These are phyloP conservation scores for Augochlorella aurata DNA, from an alignment of 2,888 invertebrate genomes.

Conservation along the genomic window DNA sequence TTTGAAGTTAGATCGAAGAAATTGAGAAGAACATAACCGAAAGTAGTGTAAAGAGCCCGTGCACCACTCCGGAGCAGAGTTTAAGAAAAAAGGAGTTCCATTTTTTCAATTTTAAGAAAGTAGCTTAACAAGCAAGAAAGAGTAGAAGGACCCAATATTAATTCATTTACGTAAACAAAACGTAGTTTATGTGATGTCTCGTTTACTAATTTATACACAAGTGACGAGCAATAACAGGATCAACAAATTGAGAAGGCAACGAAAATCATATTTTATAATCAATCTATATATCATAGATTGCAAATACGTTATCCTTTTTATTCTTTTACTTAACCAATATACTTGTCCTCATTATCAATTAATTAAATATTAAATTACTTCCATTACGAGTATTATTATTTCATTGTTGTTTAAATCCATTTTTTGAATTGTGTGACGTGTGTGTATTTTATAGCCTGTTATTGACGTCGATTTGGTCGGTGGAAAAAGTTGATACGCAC, in stretches of 20 bases:
- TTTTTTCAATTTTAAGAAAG: slow-evolving; percentile 18
- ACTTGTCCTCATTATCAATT: background rate
- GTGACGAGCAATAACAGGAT: slow-evolving; percentile 34
- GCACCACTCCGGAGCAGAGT: slow-evolving; percentile 54
- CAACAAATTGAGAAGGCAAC: slow-evolving; percentile 13
- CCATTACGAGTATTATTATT: slow-evolving; percentile 12
- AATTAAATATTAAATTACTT: slow-evolving; percentile 6
- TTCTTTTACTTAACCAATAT: slow-evolving; percentile 10
- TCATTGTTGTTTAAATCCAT: slow-evolving; percentile 1
- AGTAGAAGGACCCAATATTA: slow-evolving; percentile 7
- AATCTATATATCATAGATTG: slow-evolving; percentile 15
- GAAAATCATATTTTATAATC: slow-evolving; percentile 22
- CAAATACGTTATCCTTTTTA: slow-evolving; percentile 23
- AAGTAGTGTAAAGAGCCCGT: slow-evolving; percentile 30
- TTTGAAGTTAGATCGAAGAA: background rate
- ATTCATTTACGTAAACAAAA: slow-evolving; percentile 33
- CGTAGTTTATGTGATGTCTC: slow-evolving; percentile 30
- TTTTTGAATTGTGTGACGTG: slow-evolving; percentile 8
- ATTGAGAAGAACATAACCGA: slow-evolving; percentile 5
- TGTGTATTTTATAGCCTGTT: slow-evolving; percentile 27
- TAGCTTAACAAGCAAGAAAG: slow-evolving; percentile 20
- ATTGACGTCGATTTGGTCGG: slow-evolving; percentile 32
- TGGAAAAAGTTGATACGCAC: slow-evolving; percentile 25
- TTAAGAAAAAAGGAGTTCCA: slow-evolving; percentile 24
- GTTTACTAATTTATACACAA: slow-evolving; percentile 36